Base-by-base conservation (phyloP, 2,888 invertebrate genomes). In the Yponomeuta cagnagella region DNA sequence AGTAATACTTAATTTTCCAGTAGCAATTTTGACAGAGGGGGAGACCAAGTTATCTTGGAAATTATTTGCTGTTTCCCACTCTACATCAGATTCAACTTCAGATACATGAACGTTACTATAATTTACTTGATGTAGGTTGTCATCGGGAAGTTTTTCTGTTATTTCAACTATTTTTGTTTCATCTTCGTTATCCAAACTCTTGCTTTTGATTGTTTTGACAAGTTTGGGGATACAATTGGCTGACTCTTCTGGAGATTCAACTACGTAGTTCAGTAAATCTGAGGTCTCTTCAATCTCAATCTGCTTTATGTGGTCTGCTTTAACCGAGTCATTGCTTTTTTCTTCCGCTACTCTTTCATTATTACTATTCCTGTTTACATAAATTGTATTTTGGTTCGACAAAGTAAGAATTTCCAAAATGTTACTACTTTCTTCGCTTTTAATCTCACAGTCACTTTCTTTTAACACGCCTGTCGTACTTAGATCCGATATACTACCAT, bases 81-180 rank as follows among this genome's bases (percentile, higher is more conserved):
- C 94, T 63, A 93, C 83, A 75, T 95, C 95, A 0, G 94, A 93
- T 72, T 94, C 95, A 33, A 93, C 94, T 82, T 95, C 95, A 63
- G 94, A 93, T 15, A 96, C 90, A 43, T 95, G 81, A 12, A 93
- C 89, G 76, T 90, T 90, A 76, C 85, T 90, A 73, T 86, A 88
- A 71, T 93, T 92, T 71, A 89, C 85, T 72, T 93, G 86, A 82
- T 64, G 88, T 75, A 58, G 76, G 76, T 77, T 80, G 52, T 83
- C 82, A 71, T 83, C 79, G 72, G 75, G 52, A 37, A 68, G 69
- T 72, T 73, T 68, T 64, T 71, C 90, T 23, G 84, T 84, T 67
- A 92, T 79, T 79, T 92, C 93, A 71, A 84, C 80, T 72, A 93
- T 93, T 74, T 87, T 88, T 10, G 92, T 86, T 68, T 77, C 81